phyloP scores from a whole-genome alignment of 1,140 invertebrate species.

The Mya arenaria region DNA sequence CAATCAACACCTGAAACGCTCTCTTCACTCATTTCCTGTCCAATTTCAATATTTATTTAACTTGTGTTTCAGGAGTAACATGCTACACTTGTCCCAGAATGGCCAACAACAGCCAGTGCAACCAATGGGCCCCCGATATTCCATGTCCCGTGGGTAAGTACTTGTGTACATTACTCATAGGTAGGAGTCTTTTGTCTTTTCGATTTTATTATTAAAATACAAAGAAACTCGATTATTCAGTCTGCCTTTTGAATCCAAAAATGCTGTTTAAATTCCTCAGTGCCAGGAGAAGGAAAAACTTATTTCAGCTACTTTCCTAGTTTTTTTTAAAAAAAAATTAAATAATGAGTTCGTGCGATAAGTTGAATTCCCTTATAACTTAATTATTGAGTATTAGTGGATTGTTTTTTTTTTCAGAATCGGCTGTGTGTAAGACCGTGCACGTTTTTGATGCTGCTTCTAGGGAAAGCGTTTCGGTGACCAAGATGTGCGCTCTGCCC shows the following conservation, averaged over 20 bases:
- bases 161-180: too few species aligned
- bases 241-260: too few species aligned
- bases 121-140: slow-evolving; percentile 65
- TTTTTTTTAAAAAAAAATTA: not conserved
- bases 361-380: not conserved
- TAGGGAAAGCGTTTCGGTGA: slow-evolving; percentile 53
- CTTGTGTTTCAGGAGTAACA: slow-evolving; percentile 59
- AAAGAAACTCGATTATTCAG: too few species aligned
- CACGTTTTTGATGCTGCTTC: slow-evolving; percentile 46
- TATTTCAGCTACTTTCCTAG: not conserved
- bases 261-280: too few species aligned
- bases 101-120: slow-evolving; percentile 61
- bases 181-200: too few species aligned
- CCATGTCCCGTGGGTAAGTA: slow-evolving; percentile 61
- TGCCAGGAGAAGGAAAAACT: too few species aligned
- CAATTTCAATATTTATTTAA: too few species aligned
- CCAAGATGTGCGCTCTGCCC: slow-evolving; percentile 60
- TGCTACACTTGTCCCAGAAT: slow-evolving; percentile 66
- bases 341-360: not conserved
- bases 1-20: not conserved
- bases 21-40: too few species aligned
- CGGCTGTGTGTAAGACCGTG: slow-evolving; percentile 64
- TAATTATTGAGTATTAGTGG: not conserved
- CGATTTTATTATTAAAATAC: too few species aligned
- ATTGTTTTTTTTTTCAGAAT: slow-evolving; percentile 55